Evolutionary conservation across 2,888 invertebrate species (phyloP), one percentile per base, ranked within the genome.

Genomic region (Agrilus mali): DNA sequence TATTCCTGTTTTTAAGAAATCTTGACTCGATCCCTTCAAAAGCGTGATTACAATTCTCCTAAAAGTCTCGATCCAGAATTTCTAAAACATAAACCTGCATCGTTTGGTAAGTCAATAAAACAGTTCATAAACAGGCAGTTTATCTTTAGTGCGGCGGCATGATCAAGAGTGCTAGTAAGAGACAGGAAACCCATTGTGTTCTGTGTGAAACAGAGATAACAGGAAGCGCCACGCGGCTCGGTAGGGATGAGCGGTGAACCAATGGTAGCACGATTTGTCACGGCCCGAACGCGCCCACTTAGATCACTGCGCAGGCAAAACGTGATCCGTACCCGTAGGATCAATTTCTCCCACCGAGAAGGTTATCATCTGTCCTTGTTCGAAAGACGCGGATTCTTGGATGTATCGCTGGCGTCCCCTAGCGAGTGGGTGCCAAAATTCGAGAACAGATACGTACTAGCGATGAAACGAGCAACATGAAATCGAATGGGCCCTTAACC

Each of bases 231-330:
- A 27, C 46, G 49, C 57, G 59, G 54, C 57, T 60, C 61, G 62
- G 64, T 60, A 65, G 63, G 66, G 66, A 62, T 58, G 48, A 57
- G 56, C 65, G 67, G 67, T 65, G 70, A 67, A 70, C 75, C 74
- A 75, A 75, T 75, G 65, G 71, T 72, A 69, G 71, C 69, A 64
- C 70, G 69, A 73, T 73, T 72, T 73, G 73, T 73, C 71, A 71
- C 70, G 69, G 60, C 63, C 63, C 64, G 54, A 60, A 61, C 64
- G 27, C 27, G 65, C 64, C 64, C 65, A 64, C 64, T 60, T 58
- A 54, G 55, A 56, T 58, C 57, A 58, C 61, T 66, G 66, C 67
- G 67, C 67, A 63, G 60, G 60, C 54, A 61, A 59, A 60, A 60
- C 55, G 58, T 61, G 58, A 60, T 61, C 63, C 64, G 61, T 60